These are phyloP conservation scores for Antechinus flavipes DNA, from an alignment of 2,113 vertebrate species.

Conservation along the genomic window DNA sequence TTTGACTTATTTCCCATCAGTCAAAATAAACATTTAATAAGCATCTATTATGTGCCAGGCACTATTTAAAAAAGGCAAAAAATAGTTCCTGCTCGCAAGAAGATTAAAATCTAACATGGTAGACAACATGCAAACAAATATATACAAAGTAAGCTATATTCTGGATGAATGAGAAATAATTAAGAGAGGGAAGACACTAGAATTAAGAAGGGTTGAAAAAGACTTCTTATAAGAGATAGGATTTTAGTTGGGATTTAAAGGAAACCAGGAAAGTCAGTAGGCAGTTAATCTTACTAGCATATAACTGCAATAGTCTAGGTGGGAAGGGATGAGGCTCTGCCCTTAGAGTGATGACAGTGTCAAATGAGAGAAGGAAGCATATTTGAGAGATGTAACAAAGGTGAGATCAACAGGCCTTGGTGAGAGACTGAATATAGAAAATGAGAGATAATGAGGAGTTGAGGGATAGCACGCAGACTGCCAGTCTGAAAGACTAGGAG, in stretches of 20 bases:
- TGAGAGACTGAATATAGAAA: no score
- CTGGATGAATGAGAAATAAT: not conserved
- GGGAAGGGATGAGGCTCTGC: not conserved
- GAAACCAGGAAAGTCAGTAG: not conserved
- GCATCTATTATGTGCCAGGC: not conserved
- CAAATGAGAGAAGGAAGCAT: no score
- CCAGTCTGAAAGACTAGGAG: no score
- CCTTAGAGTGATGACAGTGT: no score
- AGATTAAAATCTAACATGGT: not conserved
- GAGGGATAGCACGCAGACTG: no score
- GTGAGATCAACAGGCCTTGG: no score
- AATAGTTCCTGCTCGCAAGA: not conserved
- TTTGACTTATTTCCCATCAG: not conserved
- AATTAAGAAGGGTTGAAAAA: not conserved
- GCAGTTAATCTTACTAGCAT: not conserved
- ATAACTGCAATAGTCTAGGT: not conserved
- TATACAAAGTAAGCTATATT: not conserved
- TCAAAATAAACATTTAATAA: not conserved
- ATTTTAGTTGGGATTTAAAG: not conserved
- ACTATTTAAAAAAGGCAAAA: not conserved
- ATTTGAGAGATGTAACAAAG: no score
- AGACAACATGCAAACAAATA: not conserved
- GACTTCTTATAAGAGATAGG: not conserved
- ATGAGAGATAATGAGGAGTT: no score
- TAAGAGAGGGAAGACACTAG: not conserved